Conservation (phyloP, 2,113 vertebrate species). For the Lagopus muta region DNA sequence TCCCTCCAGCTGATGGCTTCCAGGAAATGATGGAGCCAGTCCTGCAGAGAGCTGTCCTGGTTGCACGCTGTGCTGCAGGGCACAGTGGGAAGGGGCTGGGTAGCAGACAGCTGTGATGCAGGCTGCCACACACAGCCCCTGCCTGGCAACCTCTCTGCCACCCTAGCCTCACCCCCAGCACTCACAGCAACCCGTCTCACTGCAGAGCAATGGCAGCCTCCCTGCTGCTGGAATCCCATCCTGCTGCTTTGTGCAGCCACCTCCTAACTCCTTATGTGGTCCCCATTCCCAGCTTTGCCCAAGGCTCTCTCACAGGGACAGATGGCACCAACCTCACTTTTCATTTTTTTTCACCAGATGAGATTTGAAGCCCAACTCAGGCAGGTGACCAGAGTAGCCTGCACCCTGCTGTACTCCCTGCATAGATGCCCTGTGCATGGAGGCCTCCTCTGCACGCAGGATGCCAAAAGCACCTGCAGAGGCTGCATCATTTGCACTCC, state of each 20-base stretch:
- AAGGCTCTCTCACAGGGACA: background rate
- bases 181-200: background rate
- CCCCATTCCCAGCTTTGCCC: background rate
- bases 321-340: background rate
- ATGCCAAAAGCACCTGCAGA: conserved; percentile 5
- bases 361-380: background rate
- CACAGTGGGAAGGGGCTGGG: accelerated
- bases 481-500: background rate
- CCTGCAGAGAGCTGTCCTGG: accelerated
- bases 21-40: background rate
- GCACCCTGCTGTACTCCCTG: background rate
- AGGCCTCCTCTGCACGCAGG: background rate
- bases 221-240: background rate
- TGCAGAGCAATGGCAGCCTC: background rate
- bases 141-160: background rate
- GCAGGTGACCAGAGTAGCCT: accelerated
- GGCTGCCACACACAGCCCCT: background rate
- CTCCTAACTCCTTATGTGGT: background rate
- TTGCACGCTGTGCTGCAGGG: background rate
- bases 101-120: background rate
- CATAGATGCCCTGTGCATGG: background rate
- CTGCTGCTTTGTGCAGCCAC: background rate
- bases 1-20: background rate
- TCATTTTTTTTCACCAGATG: background rate
- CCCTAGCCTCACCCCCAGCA: background rate